Percentiles rank a stretch among this genome's conserved stretches.
phyloP scores from a whole-genome alignment of 2,888 invertebrate species.

The Hermaeophaga mercurialis region DNA sequence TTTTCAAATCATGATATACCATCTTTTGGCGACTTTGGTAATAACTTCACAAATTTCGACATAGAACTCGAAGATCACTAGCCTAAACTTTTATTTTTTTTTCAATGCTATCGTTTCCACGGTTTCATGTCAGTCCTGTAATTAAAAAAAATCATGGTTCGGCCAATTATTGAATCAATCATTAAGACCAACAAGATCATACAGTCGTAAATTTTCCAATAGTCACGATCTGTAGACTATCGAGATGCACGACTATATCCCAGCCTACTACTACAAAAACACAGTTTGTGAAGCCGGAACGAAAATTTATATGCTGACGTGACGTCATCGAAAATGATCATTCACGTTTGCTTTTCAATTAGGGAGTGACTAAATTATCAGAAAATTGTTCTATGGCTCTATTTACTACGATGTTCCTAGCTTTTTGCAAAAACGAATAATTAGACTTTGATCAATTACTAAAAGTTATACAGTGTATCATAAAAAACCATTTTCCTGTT shows the following conservation, averaged over 20 bases:
- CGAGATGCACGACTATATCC: slow-evolving; percentile 11
- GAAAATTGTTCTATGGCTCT: too few species aligned
- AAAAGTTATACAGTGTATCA: too few species aligned
- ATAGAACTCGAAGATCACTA: too few species aligned
- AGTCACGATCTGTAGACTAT: slow-evolving; percentile 9
- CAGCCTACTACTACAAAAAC: slow-evolving; percentile 2
- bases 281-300: too few species aligned
- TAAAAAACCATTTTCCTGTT: too few species aligned
- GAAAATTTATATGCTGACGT: not conserved
- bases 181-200: slow-evolving; percentile 11
- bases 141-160: slow-evolving; percentile 3
- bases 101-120: not conserved
- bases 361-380: not conserved
- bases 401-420: too few species aligned
- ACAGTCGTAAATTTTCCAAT: slow-evolving; percentile 5
- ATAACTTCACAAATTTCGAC: too few species aligned
- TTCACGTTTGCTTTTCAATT: slow-evolving; percentile 7
- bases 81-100: too few species aligned
- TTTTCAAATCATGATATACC: too few species aligned
- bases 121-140: not conserved
- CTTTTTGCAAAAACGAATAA: too few species aligned
- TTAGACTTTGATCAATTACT: too few species aligned
- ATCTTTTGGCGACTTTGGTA: too few species aligned
- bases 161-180: slow-evolving; percentile 14
- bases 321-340: slow-evolving; percentile 1